phyloP scores from a whole-genome alignment of 2,888 invertebrate species.

The Ormyrus thymus region DNA sequence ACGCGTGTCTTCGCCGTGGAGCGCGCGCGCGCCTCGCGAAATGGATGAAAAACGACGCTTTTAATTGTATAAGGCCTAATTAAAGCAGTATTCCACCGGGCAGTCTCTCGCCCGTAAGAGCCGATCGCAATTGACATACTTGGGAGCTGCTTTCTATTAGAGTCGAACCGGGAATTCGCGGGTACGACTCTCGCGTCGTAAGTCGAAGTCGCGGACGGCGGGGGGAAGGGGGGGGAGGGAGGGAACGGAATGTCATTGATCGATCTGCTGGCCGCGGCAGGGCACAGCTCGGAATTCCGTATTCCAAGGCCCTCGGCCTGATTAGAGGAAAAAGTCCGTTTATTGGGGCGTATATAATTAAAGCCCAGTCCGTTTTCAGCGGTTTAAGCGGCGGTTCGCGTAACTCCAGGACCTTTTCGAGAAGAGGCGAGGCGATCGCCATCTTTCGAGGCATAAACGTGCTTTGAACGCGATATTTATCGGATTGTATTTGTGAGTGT shows the following conservation, averaged over 20 bases:
- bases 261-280: neutral
- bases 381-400: neutral
- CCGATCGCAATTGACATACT: slow-evolving; percentile 21
- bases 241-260: slow-evolving; percentile 42
- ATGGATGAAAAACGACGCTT: neutral
- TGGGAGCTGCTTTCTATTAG: slow-evolving; percentile 36
- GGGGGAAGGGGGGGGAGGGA: neutral
- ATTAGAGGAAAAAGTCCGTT: slow-evolving; percentile 12
- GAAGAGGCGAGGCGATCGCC: too few relatives aligned
- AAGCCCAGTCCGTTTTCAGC: neutral
- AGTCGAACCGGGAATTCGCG: slow-evolving; percentile 39
- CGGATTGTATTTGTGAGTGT: too few relatives aligned
- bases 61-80: slow-evolving; percentile 24
- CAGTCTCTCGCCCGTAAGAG: neutral
- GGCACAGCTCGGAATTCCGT: neutral
- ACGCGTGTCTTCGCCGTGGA: neutral
- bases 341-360: slow-evolving; percentile 10
- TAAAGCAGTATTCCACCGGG: slow-evolving; percentile 26
- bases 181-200: slow-evolving; percentile 5
- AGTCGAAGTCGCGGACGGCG: neutral
- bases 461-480: too few relatives aligned
- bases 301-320: slow-evolving; percentile 11
- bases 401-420: too few relatives aligned
- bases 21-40: too few relatives aligned
- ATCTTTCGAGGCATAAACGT: too few relatives aligned